Evolutionary conservation across 2,113 vertebrate species (phyloP).

Genomic region (Cynopterus brachyotis): DNA sequence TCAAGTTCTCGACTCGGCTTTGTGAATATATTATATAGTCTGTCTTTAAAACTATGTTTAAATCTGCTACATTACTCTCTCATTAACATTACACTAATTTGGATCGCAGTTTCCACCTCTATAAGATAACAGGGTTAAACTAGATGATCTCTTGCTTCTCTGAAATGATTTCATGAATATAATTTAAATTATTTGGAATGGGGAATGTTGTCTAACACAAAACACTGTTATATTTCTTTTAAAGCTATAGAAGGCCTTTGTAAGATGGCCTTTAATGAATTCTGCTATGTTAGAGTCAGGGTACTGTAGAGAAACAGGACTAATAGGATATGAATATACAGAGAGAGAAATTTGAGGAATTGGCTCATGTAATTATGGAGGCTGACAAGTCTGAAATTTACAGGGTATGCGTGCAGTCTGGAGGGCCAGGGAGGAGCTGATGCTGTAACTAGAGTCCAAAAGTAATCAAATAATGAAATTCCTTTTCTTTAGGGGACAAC

Average conservation of each 20-base stretch:
- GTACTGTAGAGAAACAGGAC: background rate
- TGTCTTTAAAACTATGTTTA: slow-evolving; percentile 48
- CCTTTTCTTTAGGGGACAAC: background rate
- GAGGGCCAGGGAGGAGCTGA: background rate
- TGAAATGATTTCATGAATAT: background rate
- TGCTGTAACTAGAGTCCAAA: background rate
- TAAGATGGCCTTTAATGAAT: background rate
- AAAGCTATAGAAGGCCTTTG: background rate
- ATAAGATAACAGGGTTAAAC: background rate
- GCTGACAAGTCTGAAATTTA: background rate
- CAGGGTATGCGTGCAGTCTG: background rate
- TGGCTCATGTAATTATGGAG: background rate
- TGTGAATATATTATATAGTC: background rate
- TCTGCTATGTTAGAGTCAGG: background rate
- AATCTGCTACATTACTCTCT: slow-evolving; percentile 51
- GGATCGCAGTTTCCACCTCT: background rate
- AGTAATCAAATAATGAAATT: background rate
- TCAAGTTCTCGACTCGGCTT: background rate
- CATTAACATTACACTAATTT: slow-evolving; percentile 11
- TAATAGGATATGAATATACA: background rate
- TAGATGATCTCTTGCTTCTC: background rate
- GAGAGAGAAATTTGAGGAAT: background rate
- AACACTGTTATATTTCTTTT: background rate
- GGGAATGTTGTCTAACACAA: background rate
- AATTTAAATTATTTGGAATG: background rate